phyloP scores from a whole-genome alignment of 2,888 invertebrate genomes.

The Baccha elongata region DNA sequence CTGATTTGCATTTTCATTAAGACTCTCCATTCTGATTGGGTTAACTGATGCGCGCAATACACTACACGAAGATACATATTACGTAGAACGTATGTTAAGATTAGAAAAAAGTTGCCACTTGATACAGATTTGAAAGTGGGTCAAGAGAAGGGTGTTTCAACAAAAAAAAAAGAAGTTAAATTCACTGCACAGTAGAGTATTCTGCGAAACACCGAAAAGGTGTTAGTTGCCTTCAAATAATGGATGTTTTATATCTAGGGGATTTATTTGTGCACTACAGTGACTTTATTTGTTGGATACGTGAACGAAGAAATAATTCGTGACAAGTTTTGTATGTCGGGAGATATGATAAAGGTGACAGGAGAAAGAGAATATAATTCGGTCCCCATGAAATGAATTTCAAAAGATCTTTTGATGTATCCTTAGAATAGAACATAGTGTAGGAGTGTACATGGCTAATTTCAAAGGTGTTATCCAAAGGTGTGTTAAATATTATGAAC shows the following conservation, averaged over 20 bases:
- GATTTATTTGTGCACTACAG: not conserved
- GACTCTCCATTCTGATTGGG: constrained; percentile 32
- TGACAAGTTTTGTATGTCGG: not conserved
- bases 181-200: constrained; percentile 10
- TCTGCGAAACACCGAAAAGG: constrained; percentile 14
- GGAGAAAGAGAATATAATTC: not conserved
- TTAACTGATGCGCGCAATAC: constrained; percentile 8
- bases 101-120: constrained; percentile 23
- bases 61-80: constrained; percentile 4
- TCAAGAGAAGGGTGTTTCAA: constrained; percentile 31
- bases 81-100: constrained; percentile 11
- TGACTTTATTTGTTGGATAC: not conserved
- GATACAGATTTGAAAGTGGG: constrained; percentile 43
- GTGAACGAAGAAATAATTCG: not conserved
- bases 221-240: constrained; percentile 21
- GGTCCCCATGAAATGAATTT: constrained; percentile 7
- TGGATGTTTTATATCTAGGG: constrained; percentile 15
- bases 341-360: not conserved
- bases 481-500: not conserved
- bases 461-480: not conserved
- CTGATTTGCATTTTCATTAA: constrained; percentile 65
- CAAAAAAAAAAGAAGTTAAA: constrained; percentile 5
- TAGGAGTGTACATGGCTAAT: constrained; percentile 2
- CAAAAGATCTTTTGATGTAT: not conserved
- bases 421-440: not conserved